Conservation (phyloP, 2,113 vertebrate genomes). For the Thunnus thynnus region DNA sequence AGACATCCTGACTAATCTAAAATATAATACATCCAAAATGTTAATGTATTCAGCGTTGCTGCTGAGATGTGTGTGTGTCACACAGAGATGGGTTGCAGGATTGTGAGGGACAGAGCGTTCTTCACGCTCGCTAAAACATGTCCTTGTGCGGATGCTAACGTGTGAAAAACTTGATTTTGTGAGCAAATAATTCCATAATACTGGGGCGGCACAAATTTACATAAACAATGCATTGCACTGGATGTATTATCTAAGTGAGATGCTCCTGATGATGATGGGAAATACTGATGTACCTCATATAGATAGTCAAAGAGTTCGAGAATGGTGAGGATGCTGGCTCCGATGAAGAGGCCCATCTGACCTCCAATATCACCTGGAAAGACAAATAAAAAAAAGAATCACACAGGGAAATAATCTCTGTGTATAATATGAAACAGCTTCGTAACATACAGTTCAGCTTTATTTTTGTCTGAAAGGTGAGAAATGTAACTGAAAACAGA, state of each 20-base stretch:
- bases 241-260: neutral
- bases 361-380: constrained; percentile 95
- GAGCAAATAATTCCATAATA: neutral
- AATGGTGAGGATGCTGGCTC: constrained; percentile 96
- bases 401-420: neutral
- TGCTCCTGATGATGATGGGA: neutral
- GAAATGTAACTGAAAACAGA: constrained; percentile 36
- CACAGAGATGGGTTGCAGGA: constrained; percentile 25
- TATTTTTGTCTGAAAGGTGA: constrained; percentile 19
- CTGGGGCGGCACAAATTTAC: neutral
- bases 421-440: neutral
- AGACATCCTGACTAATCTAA: constrained; percentile 65
- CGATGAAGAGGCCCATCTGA: constrained; percentile 99
- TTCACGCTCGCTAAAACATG: constrained; percentile 27
- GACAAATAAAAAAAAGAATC: neutral
- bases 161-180: constrained; percentile 23
- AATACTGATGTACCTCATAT: constrained; percentile 89
- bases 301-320: constrained; percentile 98
- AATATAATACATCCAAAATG: constrained; percentile 72
- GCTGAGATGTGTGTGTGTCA: constrained; percentile 13
- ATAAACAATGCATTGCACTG: neutral
- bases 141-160: constrained; percentile 27
- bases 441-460: neutral
- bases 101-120: constrained; percentile 22
- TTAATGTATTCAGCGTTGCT: constrained; percentile 70